phyloP scores from a whole-genome alignment of 2,888 invertebrate species.

The Tuta absoluta region DNA sequence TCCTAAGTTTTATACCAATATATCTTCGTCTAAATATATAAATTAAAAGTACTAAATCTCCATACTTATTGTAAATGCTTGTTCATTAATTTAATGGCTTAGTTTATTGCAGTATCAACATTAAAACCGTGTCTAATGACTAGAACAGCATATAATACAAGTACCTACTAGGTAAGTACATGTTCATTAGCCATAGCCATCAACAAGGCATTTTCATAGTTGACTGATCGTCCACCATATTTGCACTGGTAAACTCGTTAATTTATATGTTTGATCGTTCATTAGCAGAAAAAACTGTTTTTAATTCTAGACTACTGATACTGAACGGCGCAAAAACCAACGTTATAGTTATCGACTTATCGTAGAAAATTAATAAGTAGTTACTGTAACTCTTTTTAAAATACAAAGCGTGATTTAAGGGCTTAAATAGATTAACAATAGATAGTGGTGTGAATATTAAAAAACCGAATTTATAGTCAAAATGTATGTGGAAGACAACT shows the following conservation, averaged over 20 bases:
- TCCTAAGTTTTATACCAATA: background rate
- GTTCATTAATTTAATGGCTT: background rate
- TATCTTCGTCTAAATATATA: background rate
- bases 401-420: no score
- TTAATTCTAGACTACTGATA: conserved; percentile 9
- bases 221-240: conserved; percentile 12
- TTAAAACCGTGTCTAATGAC: background rate
- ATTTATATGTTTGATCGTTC: background rate
- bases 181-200: background rate
- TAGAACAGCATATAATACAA: background rate
- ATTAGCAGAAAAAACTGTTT: background rate
- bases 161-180: background rate
- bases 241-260: background rate
- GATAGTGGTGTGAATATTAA: no score
- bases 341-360: background rate
- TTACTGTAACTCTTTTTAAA: no score
- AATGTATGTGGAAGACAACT: no score
- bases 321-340: background rate
- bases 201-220: conserved; percentile 3
- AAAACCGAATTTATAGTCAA: no score
- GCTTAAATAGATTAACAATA: no score
- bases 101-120: background rate
- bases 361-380: no score
- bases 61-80: background rate
- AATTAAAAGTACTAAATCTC: background rate